Percentiles rank a stretch among this genome's conserved stretches.
These are phyloP conservation scores for Biston stratarius DNA, from an alignment of 2,888 invertebrate genomes.

Conservation along the genomic window DNA sequence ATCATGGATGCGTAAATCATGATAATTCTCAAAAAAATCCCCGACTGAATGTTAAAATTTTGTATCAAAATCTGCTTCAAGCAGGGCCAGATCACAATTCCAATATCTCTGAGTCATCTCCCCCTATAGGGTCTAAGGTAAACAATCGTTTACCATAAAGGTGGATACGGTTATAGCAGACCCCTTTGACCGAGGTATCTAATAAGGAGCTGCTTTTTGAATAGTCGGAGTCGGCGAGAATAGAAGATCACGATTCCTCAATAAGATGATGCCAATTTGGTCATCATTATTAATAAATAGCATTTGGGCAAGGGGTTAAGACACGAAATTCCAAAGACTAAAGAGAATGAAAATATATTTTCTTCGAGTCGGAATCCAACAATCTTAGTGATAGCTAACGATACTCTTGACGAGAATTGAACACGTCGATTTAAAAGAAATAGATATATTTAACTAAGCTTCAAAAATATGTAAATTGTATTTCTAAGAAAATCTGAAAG, in stretches of 20 bases:
- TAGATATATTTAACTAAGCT: no score
- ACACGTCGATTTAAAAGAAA: no score
- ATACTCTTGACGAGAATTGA: no score
- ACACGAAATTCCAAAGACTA: not conserved
- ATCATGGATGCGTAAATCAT: no score
- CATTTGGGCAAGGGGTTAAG: constrained; percentile 6
- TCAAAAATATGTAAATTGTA: no score
- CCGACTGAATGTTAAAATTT: no score
- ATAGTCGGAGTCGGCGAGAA: constrained; percentile 27
- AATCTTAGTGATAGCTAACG: no score
- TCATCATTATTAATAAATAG: constrained; percentile 22
- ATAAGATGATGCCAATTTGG: constrained; percentile 26
- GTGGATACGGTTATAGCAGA: constrained; percentile 62
- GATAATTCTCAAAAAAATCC: no score
- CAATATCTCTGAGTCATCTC: constrained; percentile 43
- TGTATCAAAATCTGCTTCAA: constrained; percentile 1
- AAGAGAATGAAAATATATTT: not conserved
- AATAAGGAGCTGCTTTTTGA: constrained; percentile 27
- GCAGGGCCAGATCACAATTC: constrained; percentile 36
- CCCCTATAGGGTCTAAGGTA: constrained; percentile 48
- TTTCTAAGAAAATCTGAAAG: no score
- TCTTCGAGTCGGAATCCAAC: no score
- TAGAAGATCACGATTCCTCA: constrained; percentile 49
- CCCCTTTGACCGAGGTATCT: constrained; percentile 60
- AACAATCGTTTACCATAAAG: constrained; percentile 66